Base-by-base conservation (phyloP, 2,888 invertebrate species). In the Phoenoteleia sp. region DNA sequence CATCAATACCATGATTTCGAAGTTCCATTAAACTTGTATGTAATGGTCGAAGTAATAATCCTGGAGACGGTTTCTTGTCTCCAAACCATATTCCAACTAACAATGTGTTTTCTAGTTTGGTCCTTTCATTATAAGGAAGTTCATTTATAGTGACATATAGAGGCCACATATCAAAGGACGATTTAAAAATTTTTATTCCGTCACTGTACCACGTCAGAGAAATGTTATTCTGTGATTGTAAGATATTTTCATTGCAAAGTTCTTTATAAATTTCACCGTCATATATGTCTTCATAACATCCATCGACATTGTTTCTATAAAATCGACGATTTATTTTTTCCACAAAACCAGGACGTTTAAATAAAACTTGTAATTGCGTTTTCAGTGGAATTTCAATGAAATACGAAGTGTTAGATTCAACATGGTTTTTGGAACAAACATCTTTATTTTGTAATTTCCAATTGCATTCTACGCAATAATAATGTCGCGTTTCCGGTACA, bases 61-160 rank as follows among this genome's bases (percentile, higher is more conserved):
- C 21, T 3, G 62, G 69, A 0, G 17, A 4, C n/a, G 76, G 81
- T 60, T 82, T 82, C 11, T 62, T 19, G 19, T 67, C 19, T 23
- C 88, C 86, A 62, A 81, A 87, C 86, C 87, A 88, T 17, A 88
- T 15, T 21, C 86, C 88, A 17, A 58, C 83, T 15, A 88, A 49
- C 0, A 86, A 13, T 19, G 83, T 49, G 69, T 88, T 88, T 71
- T 88, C 84, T 29, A 62, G 42, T 64, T 66, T 56, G 0, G 21
- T 80, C 58, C 88, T 29, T 15, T 74, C 23, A 13, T 58, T 17
- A 49, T 80, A 86, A 7, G 86, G 86, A 15, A 88, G 71, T 67
- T 88, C 88, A 42, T 87, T 88, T 5, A 87, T 84, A 13, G 75
- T 49, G 29, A 87, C 36, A 69, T 74, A 88, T n/a, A 88, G 4